Conservation (phyloP, 1,140 invertebrate species). For the Hyles euphorbiae region DNA sequence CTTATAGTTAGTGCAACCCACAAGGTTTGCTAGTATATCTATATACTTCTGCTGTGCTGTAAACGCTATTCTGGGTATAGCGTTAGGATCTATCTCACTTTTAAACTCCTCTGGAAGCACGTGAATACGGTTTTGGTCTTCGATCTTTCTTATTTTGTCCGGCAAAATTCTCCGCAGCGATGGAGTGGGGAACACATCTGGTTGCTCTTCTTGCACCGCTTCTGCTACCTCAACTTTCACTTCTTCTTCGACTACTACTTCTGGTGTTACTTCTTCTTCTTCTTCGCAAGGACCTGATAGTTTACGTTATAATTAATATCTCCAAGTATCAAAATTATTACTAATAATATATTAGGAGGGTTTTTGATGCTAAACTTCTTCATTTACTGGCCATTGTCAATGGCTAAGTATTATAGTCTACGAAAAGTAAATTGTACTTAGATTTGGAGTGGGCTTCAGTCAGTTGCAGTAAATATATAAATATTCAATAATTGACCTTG, state of each 20-base stretch:
- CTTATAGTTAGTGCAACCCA: constrained; percentile 50
- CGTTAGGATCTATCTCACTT: constrained; percentile 41
- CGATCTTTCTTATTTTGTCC: constrained; percentile 39
- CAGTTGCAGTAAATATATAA: background rate
- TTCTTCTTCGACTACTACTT: constrained; percentile 18
- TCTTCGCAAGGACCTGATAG: constrained; percentile 16
- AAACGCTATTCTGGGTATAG: constrained; percentile 45
- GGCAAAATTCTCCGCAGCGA: constrained; percentile 45
- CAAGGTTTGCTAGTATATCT: constrained; percentile 43
- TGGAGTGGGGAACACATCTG: constrained; percentile 47
- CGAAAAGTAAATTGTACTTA: no score
- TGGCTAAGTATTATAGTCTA: no score
- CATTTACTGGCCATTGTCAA: no score
- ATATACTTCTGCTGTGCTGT: constrained; percentile 54
- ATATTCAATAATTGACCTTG: constrained; percentile 20
- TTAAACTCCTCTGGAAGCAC: constrained; percentile 53
- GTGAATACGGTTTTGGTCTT: constrained; percentile 47
- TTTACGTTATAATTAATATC: constrained; percentile 2
- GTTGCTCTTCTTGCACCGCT: constrained; percentile 15
- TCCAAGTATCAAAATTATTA: no score
- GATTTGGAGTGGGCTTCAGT: background rate
- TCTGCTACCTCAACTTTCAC: constrained; percentile 14
- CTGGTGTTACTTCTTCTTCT: constrained; percentile 22
- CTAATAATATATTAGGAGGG: no score
- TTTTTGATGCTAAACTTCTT: no score